Conservation (phyloP, 2,888 invertebrate genomes). For the Cantharis lateralis region DNA sequence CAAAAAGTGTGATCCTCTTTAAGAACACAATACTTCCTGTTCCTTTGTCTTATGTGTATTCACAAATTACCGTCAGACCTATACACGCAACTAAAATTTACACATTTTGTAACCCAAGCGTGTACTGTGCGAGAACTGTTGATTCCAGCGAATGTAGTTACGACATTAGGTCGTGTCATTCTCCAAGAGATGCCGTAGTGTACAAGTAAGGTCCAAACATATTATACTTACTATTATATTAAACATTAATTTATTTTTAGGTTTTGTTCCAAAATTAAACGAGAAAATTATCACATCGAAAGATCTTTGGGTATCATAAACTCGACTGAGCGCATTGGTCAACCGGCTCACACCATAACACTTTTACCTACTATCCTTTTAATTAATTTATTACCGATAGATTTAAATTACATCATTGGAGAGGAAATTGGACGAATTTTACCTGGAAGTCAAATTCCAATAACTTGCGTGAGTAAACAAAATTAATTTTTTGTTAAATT, state of each 20-base stretch:
- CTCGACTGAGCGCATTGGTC: slow-evolving; percentile 48
- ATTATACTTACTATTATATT: no score
- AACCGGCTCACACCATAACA: slow-evolving; percentile 87
- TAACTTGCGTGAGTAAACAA: slow-evolving; percentile 45
- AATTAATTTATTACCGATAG: slow-evolving; percentile 86
- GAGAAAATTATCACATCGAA: slow-evolving; percentile 80
- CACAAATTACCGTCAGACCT: slow-evolving; percentile 77
- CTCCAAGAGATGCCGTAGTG: slow-evolving; percentile 50
- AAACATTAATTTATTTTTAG: slow-evolving; percentile 59
- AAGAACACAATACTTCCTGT: slow-evolving; percentile 70
- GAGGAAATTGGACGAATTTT: slow-evolving; percentile 46
- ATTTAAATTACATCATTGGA: slow-evolving; percentile 67
- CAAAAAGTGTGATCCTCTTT: slow-evolving; percentile 54
- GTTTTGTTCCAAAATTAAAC: slow-evolving; percentile 78
- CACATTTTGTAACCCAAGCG: slow-evolving; percentile 62
- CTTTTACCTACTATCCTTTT: slow-evolving; percentile 83
- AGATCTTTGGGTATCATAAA: slow-evolving; percentile 52
- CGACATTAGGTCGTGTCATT: slow-evolving; percentile 56
- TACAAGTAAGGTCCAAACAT: slow-evolving; percentile 53
- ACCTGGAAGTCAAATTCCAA: slow-evolving; percentile 48
- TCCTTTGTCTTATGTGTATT: slow-evolving; percentile 76
- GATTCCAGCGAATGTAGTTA: slow-evolving; percentile 54
- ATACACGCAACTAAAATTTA: slow-evolving; percentile 58
- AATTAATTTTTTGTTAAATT: background rate
- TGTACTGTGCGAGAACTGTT: slow-evolving; percentile 66